A percentile compares a stretch with the other conserved stretches of the same genome.
Conservation (phyloP, 2,888 invertebrate genomes). For the Steinernema scapterisci region DNA sequence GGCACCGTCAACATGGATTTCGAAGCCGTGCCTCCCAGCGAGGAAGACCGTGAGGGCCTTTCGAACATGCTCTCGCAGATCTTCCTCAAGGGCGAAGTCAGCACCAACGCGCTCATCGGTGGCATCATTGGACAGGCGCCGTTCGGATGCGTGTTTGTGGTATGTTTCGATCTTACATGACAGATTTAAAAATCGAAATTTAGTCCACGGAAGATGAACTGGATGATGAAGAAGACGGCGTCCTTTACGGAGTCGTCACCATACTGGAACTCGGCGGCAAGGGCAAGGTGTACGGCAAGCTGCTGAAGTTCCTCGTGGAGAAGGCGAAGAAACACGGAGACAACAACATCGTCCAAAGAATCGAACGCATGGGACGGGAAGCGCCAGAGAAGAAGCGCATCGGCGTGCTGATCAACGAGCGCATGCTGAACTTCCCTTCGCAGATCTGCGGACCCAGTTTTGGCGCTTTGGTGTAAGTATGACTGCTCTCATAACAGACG, state of each 20-base stretch:
- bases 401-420: conserved; percentile 58
- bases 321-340: conserved; percentile 51
- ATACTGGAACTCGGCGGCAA: conserved; percentile 38
- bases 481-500: too few relatives aligned
- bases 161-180: neutral
- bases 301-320: conserved; percentile 19
- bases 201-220: conserved; percentile 44
- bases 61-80: conserved; percentile 62
- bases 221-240: conserved; percentile 49
- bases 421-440: conserved; percentile 60
- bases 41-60: conserved; percentile 55
- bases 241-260: conserved; percentile 49
- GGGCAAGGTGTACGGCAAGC: conserved; percentile 37
- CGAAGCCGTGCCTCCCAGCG: conserved; percentile 57
- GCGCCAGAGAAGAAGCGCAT: conserved; percentile 33
- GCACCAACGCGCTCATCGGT: conserved; percentile 51
- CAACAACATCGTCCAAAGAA: conserved; percentile 38
- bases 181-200: neutral
- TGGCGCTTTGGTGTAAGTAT: conserved; percentile 37
- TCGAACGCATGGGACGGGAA: conserved; percentile 45
- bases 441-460: conserved; percentile 55
- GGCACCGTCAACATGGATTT: conserved; percentile 55
- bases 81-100: conserved; percentile 58
- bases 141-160: conserved; percentile 46
- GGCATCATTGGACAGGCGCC: conserved; percentile 52